phyloP scores from a whole-genome alignment of 2,888 invertebrate species.

The Trachelus troglodyta region DNA sequence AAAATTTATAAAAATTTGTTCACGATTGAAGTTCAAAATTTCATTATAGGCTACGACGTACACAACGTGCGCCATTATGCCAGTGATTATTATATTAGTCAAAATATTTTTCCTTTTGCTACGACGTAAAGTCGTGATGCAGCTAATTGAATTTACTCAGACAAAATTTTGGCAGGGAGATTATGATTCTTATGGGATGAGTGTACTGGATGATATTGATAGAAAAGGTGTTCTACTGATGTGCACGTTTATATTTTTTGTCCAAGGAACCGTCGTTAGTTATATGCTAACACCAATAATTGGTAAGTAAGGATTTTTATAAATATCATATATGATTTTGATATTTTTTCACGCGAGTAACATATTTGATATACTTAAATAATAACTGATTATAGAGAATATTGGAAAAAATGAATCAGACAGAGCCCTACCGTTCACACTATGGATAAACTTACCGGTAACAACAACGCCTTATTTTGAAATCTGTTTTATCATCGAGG shows the following conservation, averaged over 20 bases:
- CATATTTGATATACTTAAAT: neutral
- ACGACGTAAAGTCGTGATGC: constrained; percentile 24
- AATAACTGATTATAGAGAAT: constrained; percentile 27
- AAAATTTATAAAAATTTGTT: too few species aligned
- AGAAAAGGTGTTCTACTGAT: constrained; percentile 30
- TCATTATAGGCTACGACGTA: constrained; percentile 35
- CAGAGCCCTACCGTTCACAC: constrained; percentile 27
- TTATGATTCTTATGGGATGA: constrained; percentile 30
- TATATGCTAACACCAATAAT: constrained; percentile 34
- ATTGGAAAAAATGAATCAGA: constrained; percentile 36
- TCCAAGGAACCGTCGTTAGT: constrained; percentile 26
- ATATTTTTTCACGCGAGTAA: neutral
- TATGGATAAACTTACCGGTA: constrained; percentile 14
- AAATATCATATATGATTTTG: neutral
- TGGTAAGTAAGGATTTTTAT: constrained; percentile 22
- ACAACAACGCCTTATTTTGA: constrained; percentile 34
- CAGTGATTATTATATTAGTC: constrained; percentile 26
- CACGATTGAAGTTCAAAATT: neutral
- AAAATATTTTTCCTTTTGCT: constrained; percentile 29
- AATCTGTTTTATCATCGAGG: constrained; percentile 20
- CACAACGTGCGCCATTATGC: constrained; percentile 26
- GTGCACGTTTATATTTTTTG: constrained; percentile 31
- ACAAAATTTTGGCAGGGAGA: constrained; percentile 34
- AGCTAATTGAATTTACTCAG: constrained; percentile 32
- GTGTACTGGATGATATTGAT: constrained; percentile 30